A percentile compares a stretch with the other conserved stretches of the same genome.
Evolutionary conservation across 2,797 vertebrate species (phyloP).

Genomic region (Acipenser ruthenus): DNA sequence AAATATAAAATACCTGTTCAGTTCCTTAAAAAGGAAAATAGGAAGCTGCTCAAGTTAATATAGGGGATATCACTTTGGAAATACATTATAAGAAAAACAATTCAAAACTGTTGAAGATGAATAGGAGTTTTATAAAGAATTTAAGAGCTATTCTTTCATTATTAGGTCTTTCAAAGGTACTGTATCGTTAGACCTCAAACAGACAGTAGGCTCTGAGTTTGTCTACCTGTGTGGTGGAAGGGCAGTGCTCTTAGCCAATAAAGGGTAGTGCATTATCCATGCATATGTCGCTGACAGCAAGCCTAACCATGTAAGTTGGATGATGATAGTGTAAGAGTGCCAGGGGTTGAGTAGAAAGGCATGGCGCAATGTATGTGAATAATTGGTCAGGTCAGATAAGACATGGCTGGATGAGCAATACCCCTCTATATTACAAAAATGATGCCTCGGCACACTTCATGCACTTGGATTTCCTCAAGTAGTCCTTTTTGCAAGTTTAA

Average conservation of each 20-base stretch:
- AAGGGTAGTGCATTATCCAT: background rate
- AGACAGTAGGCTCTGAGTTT: too few relatives aligned
- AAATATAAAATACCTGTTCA: background rate
- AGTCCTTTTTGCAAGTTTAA: conserved; percentile 31
- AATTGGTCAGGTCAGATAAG: conserved; percentile 74
- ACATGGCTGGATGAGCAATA: conserved; percentile 52
- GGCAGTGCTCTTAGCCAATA: too few relatives aligned
- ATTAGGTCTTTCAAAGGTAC: too few relatives aligned
- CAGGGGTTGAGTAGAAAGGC: conserved; percentile 27
- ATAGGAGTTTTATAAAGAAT: too few relatives aligned
- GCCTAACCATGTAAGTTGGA: conserved; percentile 4
- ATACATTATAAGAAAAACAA: too few relatives aligned
- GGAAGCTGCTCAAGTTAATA: background rate
- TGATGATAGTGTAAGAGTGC: conserved; percentile 4
- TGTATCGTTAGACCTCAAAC: too few relatives aligned
- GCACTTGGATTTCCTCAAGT: conserved; percentile 30
- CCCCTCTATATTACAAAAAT: conserved; percentile 42
- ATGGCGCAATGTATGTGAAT: conserved; percentile 59
- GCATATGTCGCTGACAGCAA: conserved; percentile 1
- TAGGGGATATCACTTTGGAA: background rate
- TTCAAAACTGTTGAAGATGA: too few relatives aligned
- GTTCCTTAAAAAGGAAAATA: background rate
- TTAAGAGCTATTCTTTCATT: too few relatives aligned
- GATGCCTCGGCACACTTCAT: conserved; percentile 51
- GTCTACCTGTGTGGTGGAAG: too few relatives aligned